Conservation (phyloP, 92 coral and sea anemone genomes). For the Umimayanthus chanpuru region DNA sequence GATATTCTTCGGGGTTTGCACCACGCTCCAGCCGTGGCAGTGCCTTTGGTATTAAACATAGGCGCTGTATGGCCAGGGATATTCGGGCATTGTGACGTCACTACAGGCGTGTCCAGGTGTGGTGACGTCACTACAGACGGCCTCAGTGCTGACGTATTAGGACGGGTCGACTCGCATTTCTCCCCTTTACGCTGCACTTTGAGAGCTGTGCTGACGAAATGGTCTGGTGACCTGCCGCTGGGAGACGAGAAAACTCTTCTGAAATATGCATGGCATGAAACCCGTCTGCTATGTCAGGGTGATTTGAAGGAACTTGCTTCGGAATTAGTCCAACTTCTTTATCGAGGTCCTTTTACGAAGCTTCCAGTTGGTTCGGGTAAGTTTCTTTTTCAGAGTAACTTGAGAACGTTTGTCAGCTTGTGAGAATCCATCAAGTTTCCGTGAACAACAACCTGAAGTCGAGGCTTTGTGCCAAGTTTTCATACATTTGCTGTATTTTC, state of each 20-base stretch:
- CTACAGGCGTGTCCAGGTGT: background rate
- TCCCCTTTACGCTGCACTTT: constrained; percentile 64
- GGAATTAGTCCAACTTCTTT: constrained; percentile 11
- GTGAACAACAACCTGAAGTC: no score
- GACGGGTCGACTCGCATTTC: background rate
- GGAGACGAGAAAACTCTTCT: constrained; percentile 51
- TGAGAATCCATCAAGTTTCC: no score
- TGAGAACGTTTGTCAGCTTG: no score
- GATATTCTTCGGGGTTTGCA: constrained; percentile 73
- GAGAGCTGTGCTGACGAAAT: constrained; percentile 49
- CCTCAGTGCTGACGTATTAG: constrained; percentile 20
- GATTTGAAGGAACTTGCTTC: constrained; percentile 25
- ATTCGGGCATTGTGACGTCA: constrained; percentile 36
- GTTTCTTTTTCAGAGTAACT: background rate
- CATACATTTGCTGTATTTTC: no score
- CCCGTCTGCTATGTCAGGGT: background rate
- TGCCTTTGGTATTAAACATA: constrained; percentile 64
- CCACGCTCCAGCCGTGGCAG: constrained; percentile 46
- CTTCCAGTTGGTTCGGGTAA: constrained; percentile 6
- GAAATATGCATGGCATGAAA: constrained; percentile 16
- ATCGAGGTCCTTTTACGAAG: constrained; percentile 17
- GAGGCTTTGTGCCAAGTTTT: no score
- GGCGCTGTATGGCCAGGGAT: constrained; percentile 85
- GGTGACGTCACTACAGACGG: constrained; percentile 4
- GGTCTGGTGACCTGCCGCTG: constrained; percentile 51